Percentiles rank a stretch among this genome's conserved stretches.
phyloP scores from a whole-genome alignment of 2,113 vertebrate species.

The Centropus unirufus region DNA sequence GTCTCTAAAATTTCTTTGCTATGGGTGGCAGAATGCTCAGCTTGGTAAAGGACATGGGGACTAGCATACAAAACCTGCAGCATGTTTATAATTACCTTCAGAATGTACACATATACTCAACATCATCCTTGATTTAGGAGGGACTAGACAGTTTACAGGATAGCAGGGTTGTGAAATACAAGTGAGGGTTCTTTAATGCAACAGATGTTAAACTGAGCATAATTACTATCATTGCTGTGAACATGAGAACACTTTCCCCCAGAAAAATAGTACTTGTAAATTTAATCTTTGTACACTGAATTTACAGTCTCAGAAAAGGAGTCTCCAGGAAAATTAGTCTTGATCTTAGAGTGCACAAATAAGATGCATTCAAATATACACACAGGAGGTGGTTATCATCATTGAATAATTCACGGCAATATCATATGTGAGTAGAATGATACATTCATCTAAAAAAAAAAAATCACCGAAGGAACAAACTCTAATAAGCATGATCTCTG shows the following conservation, averaged over 20 bases:
- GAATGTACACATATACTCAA: not conserved
- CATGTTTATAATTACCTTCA: not conserved
- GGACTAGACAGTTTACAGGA: not conserved
- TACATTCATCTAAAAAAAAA: not conserved
- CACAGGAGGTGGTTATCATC: not conserved
- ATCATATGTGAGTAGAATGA: not conserved
- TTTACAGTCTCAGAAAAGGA: not conserved
- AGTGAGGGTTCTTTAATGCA: not conserved
- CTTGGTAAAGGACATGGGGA: not conserved
- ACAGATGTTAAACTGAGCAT: not conserved
- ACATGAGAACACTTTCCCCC: fast-evolving
- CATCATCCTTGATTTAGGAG: not conserved
- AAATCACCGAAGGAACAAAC: too few relatives aligned
- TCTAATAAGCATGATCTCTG: not conserved
- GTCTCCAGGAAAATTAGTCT: not conserved
- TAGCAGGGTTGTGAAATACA: not conserved
- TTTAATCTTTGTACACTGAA: not conserved
- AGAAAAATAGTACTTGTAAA: not conserved
- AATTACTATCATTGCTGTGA: not conserved
- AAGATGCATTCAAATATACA: not conserved
- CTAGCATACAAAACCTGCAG: not conserved
- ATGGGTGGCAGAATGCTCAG: fast-evolving
- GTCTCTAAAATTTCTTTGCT: not conserved
- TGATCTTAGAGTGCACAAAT: not conserved
- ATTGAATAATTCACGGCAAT: not conserved